phyloP scores from a whole-genome alignment of 92 coral and sea anemone genomes.

The Virgularia gustaviana region DNA sequence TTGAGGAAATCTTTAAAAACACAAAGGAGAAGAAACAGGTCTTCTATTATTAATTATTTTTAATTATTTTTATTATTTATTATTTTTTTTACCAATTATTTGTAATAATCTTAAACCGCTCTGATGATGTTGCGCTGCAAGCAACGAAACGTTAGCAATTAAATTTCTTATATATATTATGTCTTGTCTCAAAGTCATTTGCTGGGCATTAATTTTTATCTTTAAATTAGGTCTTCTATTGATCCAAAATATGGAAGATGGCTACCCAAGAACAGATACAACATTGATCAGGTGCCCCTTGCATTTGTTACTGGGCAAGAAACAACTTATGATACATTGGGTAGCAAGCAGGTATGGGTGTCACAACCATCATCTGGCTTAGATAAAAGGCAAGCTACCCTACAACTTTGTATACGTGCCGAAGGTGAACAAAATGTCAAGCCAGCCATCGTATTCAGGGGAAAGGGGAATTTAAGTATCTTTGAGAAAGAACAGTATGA shows the following conservation, averaged over 20 bases:
- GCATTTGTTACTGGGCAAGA: constrained; percentile 58
- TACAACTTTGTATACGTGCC: constrained; percentile 56
- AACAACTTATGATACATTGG: constrained; percentile 52
- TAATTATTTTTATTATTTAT: not conserved
- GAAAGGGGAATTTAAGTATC: constrained; percentile 45
- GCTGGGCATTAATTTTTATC: constrained; percentile 8
- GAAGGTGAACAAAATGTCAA: constrained; percentile 61
- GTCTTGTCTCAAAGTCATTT: too few relatives aligned
- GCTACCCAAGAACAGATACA: constrained; percentile 47
- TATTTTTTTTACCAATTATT: constrained; percentile 10
- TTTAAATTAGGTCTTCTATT: constrained; percentile 23
- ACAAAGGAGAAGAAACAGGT: constrained; percentile 40
- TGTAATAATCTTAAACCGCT: too few relatives aligned
- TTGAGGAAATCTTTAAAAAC: constrained; percentile 48
- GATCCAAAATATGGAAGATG: constrained; percentile 58
- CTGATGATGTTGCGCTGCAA: too few relatives aligned
- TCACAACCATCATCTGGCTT: constrained; percentile 51
- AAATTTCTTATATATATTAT: too few relatives aligned
- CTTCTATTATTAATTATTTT: constrained; percentile 14
- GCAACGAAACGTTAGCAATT: too few relatives aligned
- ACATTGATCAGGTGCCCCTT: constrained; percentile 59
- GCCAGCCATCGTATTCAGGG: constrained; percentile 58
- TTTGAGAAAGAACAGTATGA: constrained; percentile 37
- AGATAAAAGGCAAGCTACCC: constrained; percentile 59
- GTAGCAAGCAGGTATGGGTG: constrained; percentile 63